Evolutionary conservation across 1,140 invertebrate species (phyloP).

Genomic region (Bombus impatiens): DNA sequence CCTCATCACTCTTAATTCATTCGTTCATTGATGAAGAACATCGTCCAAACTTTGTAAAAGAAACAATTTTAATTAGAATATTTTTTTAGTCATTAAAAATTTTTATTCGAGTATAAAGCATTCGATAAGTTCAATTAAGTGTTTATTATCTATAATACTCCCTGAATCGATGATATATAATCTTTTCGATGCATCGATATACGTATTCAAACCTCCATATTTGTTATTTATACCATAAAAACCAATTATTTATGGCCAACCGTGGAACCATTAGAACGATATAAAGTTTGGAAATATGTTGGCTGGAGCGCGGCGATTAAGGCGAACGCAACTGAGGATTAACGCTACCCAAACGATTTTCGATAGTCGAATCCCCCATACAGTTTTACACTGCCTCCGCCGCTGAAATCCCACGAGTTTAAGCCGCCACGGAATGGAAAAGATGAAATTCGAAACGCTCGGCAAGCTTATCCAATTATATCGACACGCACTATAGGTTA

Average conservation of each 20-base stretch:
- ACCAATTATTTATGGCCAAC: too few species aligned
- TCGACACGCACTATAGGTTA: slow-evolving; percentile 23
- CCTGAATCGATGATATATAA: too few species aligned
- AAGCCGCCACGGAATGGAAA: slow-evolving; percentile 55
- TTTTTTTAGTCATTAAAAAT: neutral
- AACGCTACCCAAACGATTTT: slow-evolving; percentile 62
- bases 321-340: slow-evolving; percentile 57
- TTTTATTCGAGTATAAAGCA: neutral
- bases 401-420: slow-evolving; percentile 56
- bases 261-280: neutral
- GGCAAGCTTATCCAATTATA: slow-evolving; percentile 49
- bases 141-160: slow-evolving; percentile 12
- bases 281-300: slow-evolving; percentile 37
- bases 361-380: neutral
- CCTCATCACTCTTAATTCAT: neutral
- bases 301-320: slow-evolving; percentile 62
- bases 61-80: neutral
- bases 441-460: slow-evolving; percentile 49
- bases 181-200: neutral
- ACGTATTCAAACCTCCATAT: neutral
- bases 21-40: neutral
- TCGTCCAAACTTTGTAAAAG: too few species aligned
- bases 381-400: neutral
- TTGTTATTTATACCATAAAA: too few species aligned
- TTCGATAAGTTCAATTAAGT: neutral